phyloP scores from a whole-genome alignment of 2,888 invertebrate species.

The Abscondita cerata region DNA sequence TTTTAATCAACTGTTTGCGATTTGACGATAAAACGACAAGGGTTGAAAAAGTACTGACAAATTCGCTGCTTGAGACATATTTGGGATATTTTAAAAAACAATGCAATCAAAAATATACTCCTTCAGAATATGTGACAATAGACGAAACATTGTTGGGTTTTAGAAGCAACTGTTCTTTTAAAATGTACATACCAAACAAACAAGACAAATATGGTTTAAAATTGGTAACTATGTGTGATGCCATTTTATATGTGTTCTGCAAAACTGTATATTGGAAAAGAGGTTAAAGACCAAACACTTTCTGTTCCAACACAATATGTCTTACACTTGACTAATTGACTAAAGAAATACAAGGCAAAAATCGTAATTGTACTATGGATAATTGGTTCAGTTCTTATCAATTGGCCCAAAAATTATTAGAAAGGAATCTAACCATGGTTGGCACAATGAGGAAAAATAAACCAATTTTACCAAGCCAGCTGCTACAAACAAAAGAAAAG shows the following conservation, averaged over 20 bases:
- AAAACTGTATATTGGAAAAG: conserved; percentile 16
- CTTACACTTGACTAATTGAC: conserved; percentile 18
- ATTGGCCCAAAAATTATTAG: conserved; percentile 24
- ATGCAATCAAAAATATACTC: conserved; percentile 21
- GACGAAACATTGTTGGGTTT: conserved; percentile 3
- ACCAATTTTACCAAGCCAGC: conserved; percentile 38
- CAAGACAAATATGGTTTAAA: conserved; percentile 36
- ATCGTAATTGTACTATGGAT: conserved; percentile 29
- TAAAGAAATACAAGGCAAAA: conserved; percentile 17
- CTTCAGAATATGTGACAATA: neutral
- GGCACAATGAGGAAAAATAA: conserved; percentile 37
- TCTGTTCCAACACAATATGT: conserved; percentile 26
- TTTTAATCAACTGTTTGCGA: conserved; percentile 1
- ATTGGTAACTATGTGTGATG: conserved; percentile 29
- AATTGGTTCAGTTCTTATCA: conserved; percentile 35
- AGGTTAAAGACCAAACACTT: conserved; percentile 11
- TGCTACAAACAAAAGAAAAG: conserved; percentile 22
- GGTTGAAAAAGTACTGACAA: neutral
- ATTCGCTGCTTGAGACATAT: conserved; percentile 1
- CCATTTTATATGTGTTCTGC: conserved; percentile 10
- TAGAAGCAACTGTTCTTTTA: conserved; percentile 8
- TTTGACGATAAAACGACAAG: conserved; percentile 8
- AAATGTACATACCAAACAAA: conserved; percentile 26
- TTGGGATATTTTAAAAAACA: conserved; percentile 16
- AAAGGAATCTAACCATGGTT: conserved; percentile 26